Evolutionary conservation across 1,140 invertebrate species (phyloP), one percentile per base, ranked within the genome.

Genomic region (Hetaerina americana): DNA sequence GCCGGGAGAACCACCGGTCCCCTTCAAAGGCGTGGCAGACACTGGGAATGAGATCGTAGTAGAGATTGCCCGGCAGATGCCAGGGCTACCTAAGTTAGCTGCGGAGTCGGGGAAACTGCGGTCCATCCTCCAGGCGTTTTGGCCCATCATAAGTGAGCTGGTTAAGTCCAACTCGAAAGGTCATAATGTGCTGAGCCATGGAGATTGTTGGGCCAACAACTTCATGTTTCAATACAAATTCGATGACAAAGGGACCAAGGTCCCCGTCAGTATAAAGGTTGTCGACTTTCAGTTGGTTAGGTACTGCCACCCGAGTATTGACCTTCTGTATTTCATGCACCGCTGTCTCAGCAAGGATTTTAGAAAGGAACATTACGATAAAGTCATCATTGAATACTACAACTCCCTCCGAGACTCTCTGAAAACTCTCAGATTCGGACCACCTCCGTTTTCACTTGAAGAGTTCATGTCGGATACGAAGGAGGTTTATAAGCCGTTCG

Each of bases 261-360:
- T 68, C 1, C 72, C 72, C 0, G 40, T 74, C 0, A 69, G 25
- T 26, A 0, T 70, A 2, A 74, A 73, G 49, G 71, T 75, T 18
- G 26, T 76, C n/a, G 75, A 76, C 26, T 75, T 73, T 49, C 75
- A 76, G 68, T 15, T 76, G 25, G n/a, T 72, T 29, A 27, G 74
- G 12, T n/a, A 40, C 18, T 40, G 31, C 18, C 31, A 40, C 18
- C 31, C 31, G 6, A 8, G 31, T 40, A 8, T 40, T 6, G 31
- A 40, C 31, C 6, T 40, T 18, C 6, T 40, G 6, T 40, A 8
- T 18, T 8, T 40, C 31, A 6, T 40, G 31, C 18, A 40, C 31
- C 18, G 6, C 6, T 40, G 31, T 18, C 6, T 18, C 6, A 40
- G 18, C 6, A 40, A 40, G 18, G 6, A 6, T 8, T 18, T 40